phyloP scores from a whole-genome alignment of 2,113 vertebrate species.

The Epinephelus fuscoguttatus region DNA sequence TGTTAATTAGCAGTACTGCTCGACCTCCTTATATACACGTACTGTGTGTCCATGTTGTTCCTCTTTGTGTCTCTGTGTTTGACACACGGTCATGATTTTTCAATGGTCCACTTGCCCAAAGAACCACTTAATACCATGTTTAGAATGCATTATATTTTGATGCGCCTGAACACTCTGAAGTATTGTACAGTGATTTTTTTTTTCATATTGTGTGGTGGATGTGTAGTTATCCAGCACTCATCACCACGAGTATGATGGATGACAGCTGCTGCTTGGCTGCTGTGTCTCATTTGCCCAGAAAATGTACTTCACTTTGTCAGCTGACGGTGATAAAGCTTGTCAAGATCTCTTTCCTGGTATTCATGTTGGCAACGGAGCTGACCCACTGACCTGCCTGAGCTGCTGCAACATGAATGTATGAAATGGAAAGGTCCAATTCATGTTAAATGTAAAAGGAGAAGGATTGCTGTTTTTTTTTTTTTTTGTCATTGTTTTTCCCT shows the following conservation, averaged over 20 bases:
- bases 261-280: constrained; percentile 56
- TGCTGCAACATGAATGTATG: constrained; percentile 30
- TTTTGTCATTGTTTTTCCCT: not conserved
- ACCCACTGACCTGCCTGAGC: constrained; percentile 52
- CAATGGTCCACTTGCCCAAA: constrained; percentile 20
- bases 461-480: constrained; percentile 36
- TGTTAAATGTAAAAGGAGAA: constrained; percentile 62
- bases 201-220: constrained; percentile 26
- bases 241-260: constrained; percentile 56
- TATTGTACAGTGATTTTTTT: constrained; percentile 27
- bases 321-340: constrained; percentile 68
- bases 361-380: constrained; percentile 23
- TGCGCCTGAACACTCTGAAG: constrained; percentile 20
- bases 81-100: constrained; percentile 33
- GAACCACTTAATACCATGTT: constrained; percentile 28
- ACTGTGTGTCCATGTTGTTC: constrained; percentile 2
- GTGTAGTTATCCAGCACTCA: constrained; percentile 54
- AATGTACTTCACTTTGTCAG: constrained; percentile 70
- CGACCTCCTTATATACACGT: constrained; percentile 10
- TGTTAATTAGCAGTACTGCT: constrained; percentile 16
- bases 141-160: constrained; percentile 29
- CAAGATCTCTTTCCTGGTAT: constrained; percentile 51
- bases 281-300: constrained; percentile 70
- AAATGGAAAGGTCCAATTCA: constrained; percentile 37
- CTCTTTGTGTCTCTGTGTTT: constrained; percentile 5